These are phyloP conservation scores for Choloepus hoffmanni DNA, from an alignment of 2,113 vertebrate species.

Conservation along the genomic window DNA sequence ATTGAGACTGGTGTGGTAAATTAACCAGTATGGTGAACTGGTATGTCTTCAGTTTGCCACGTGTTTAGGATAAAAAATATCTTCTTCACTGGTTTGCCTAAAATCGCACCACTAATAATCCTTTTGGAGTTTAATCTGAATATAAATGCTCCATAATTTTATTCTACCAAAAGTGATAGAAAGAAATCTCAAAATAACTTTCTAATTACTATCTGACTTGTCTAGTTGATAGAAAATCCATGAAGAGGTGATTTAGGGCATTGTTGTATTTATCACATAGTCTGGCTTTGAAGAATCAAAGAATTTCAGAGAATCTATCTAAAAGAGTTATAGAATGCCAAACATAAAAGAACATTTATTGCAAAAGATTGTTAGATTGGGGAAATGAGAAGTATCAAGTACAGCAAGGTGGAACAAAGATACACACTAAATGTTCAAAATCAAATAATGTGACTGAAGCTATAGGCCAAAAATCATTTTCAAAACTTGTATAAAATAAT, in stretches of 20 bases:
- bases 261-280: not conserved
- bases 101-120: not conserved
- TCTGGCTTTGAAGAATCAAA: not conserved
- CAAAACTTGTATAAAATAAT: not conserved
- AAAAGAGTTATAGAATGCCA: not conserved
- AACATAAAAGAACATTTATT: not conserved
- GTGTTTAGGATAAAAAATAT: slow-evolving; percentile 45
- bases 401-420: not conserved
- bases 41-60: not conserved
- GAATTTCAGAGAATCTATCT: not conserved
- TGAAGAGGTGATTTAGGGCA: not conserved
- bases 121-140: slow-evolving; percentile 1
- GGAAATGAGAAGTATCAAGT: not conserved
- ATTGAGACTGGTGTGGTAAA: not conserved
- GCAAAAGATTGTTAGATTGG: not conserved
- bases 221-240: slow-evolving; percentile 27
- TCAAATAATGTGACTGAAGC: not conserved
- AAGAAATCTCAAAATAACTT: slow-evolving; percentile 41
- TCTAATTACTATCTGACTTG: slow-evolving; percentile 10
- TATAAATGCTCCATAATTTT: not conserved
- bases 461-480: not conserved
- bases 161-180: slow-evolving; percentile 15
- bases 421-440: not conserved
- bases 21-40: not conserved
- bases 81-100: not conserved